Evolutionary conservation across 2,797 vertebrate genomes (phyloP).

Genomic region (Takifugu rubripes): DNA sequence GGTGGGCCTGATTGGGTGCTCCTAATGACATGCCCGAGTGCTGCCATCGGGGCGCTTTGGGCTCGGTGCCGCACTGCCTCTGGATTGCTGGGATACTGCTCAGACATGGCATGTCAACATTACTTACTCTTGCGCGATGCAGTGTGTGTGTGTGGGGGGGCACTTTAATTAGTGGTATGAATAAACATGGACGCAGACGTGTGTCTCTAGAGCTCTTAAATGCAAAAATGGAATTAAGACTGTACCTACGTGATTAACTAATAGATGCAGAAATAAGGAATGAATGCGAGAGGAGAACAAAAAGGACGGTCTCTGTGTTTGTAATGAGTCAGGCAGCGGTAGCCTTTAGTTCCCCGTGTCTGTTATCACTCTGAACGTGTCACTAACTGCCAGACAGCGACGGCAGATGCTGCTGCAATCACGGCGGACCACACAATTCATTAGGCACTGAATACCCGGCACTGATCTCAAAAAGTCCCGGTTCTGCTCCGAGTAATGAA

Average conservation of each 20-base stretch:
- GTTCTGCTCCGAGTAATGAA: conserved; percentile 53
- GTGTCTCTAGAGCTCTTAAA: conserved; percentile 18
- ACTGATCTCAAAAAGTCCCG: conserved; percentile 49
- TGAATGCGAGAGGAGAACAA: conserved; percentile 11
- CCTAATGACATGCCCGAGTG: conserved; percentile 56
- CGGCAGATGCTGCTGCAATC: conserved; percentile 44
- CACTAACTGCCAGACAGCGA: conserved; percentile 27
- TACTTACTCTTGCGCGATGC: conserved; percentile 19
- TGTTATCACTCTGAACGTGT: conserved; percentile 34
- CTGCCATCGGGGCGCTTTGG: conserved; percentile 48
- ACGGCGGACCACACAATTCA: conserved; percentile 49
- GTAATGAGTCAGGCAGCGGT: conserved; percentile 19
- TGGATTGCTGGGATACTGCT: conserved; percentile 30
- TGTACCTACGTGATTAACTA: conserved; percentile 10
- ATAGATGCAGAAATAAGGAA: conserved; percentile 2
- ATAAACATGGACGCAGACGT: conserved; percentile 26
- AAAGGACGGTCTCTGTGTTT: conserved; percentile 2
- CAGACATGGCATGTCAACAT: conserved; percentile 41
- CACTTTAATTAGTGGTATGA: conserved; percentile 38
- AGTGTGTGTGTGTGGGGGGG: conserved; percentile 11
- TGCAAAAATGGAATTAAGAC: conserved; percentile 7
- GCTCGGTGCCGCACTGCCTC: conserved; percentile 23
- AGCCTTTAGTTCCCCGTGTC: conserved; percentile 31
- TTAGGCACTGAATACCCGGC: conserved; percentile 48
- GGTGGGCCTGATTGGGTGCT: conserved; percentile 54